Percentiles rank a stretch among this genome's conserved stretches.
Evolutionary conservation across 2,888 invertebrate genomes (phyloP).

Genomic region (Pachycephus smyrnensis): DNA sequence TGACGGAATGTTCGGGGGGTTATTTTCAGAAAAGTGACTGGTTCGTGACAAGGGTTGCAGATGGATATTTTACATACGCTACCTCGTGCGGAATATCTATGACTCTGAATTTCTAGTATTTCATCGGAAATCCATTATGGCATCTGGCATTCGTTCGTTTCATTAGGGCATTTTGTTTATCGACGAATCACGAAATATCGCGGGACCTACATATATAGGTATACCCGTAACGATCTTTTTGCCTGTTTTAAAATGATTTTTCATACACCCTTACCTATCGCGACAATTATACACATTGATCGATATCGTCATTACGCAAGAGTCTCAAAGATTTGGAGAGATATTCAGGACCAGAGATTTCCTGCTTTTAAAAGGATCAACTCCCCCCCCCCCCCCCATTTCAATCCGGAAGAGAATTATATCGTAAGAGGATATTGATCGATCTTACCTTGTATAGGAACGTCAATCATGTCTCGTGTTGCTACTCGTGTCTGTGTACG

Average conservation of each 20-base stretch:
- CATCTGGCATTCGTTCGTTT: conserved; percentile 29
- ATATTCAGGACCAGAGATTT: neutral
- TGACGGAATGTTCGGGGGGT: neutral
- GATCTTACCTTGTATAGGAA: neutral
- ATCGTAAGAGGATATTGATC: neutral
- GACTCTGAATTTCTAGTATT: conserved; percentile 18
- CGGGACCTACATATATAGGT: too few species aligned
- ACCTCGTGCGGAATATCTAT: conserved; percentile 7
- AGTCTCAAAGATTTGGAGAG: neutral
- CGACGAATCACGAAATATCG: too few species aligned
- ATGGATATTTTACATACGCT: conserved; percentile 17
- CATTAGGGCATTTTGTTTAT: neutral
- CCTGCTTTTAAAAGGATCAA: neutral
- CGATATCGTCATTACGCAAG: neutral
- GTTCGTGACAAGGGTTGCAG: conserved; percentile 31
- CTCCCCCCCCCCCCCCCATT: neutral
- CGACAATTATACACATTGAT: too few species aligned
- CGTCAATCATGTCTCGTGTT: conserved; percentile 1
- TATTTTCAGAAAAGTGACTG: conserved; percentile 22
- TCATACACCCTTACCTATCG: accelerated
- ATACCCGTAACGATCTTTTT: too few species aligned
- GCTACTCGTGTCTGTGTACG: neutral
- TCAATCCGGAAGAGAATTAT: neutral
- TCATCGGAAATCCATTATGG: neutral
- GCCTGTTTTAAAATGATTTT: too few species aligned